Evolutionary conservation across 2,797 vertebrate species (phyloP), one percentile per base, ranked within the genome.

Genomic region (Sebastes glaucus): DNA sequence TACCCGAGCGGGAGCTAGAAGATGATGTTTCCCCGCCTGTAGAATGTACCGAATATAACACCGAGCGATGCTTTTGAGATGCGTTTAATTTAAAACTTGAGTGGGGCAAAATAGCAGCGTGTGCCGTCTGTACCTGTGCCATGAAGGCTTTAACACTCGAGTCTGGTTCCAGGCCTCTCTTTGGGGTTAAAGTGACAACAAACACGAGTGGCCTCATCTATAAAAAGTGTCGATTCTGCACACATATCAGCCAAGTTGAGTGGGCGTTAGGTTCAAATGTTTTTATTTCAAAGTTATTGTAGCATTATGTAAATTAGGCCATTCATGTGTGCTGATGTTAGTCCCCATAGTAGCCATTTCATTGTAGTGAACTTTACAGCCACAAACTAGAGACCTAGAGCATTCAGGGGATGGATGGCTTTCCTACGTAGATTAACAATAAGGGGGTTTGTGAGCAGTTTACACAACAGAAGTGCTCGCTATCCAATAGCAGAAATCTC

Each of bases 131-230:
- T 64, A 35, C 13, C 11, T 72, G n/a, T 49, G 61, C 76, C 53
- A 52, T 64, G 27, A 55, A 65, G 33, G 27, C 59, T 78, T 68
- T 71, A 53, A 33, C 33, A 42, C 60, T 59, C 9, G 2, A 46
- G 18, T 67, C 38, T 46, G 46, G 30, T 22, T 82, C 27, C 70
- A 74, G 63, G 59, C 27, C 33, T 59, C 22, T 35, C 59, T 63
- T 53, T 35, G 6, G 35, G 63, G 27, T 75, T 61, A 55, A 49
- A 55, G 53, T 46, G 56, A 79, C 75, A 74, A 74, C 55, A 75
- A 80, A 70, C 28, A 80, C 20, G 18, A 42, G 56, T 11, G 3
- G 27, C 23, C 20, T 74, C 16, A 25, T 72, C 25, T 18, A 42
- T 16, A 27, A 38, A 55, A 11, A 28, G 42, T 46, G 42, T 18